phyloP scores from a whole-genome alignment of 2,797 vertebrate species.

The Arnoldichthys spilopterus region DNA sequence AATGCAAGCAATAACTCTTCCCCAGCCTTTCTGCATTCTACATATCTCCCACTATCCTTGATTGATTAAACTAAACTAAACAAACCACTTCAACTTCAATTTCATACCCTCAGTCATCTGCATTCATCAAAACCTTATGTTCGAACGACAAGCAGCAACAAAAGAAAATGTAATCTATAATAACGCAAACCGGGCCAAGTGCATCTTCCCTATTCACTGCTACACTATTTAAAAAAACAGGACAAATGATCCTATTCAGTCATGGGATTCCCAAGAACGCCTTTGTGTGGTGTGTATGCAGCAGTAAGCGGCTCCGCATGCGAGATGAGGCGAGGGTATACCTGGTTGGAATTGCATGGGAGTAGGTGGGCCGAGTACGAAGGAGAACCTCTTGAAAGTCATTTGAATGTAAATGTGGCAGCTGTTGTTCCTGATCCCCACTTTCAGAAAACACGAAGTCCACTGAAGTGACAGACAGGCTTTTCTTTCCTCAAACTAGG shows the following conservation, averaged over 20 bases:
- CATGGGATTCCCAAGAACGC: not conserved
- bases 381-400: constrained; percentile 52
- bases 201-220: not conserved
- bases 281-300: constrained; percentile 2
- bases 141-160: constrained; percentile 18
- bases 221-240: not conserved
- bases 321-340: constrained; percentile 40
- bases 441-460: constrained; percentile 56
- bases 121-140: constrained; percentile 43
- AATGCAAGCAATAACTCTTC: constrained; percentile 36
- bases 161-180: constrained; percentile 39
- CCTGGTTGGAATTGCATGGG: constrained; percentile 56
- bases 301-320: constrained; percentile 5
- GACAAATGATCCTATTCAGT: constrained; percentile 26
- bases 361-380: constrained; percentile 49
- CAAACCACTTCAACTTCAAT: constrained; percentile 45
- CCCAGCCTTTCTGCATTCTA: constrained; percentile 35
- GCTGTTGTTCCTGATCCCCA: constrained; percentile 58
- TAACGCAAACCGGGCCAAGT: constrained; percentile 6
- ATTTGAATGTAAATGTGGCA: constrained; percentile 64
- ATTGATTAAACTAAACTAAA: constrained; percentile 52
- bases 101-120: constrained; percentile 40
- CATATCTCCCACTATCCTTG: constrained; percentile 38
- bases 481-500: constrained; percentile 53
- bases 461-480: constrained; percentile 50